Evolutionary conservation across 2,113 vertebrate genomes (phyloP).

Genomic region (Bubalus kerabau): DNA sequence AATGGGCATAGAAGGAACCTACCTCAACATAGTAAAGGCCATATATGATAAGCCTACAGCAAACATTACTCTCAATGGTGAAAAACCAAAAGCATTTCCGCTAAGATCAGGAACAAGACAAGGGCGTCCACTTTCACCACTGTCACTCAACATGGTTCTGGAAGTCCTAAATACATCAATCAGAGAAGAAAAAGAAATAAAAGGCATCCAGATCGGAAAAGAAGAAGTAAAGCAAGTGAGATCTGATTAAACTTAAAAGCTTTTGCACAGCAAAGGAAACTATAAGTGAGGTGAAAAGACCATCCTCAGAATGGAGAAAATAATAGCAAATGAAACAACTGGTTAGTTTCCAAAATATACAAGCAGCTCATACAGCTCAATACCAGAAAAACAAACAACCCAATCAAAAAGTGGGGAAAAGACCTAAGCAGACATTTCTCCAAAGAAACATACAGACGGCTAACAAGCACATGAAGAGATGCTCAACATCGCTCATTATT

Average conservation of each 20-base stretch:
- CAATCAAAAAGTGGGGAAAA: not conserved
- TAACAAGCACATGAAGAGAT: not conserved
- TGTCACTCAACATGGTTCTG: not conserved
- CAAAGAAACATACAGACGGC: not conserved
- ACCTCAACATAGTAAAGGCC: not conserved
- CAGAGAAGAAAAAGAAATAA: not conserved
- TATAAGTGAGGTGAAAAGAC: not conserved
- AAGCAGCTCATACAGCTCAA: not conserved
- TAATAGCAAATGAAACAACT: not conserved
- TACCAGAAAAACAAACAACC: not conserved
- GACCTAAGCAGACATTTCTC: not conserved
- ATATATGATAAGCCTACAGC: not conserved
- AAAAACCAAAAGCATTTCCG: accelerated
- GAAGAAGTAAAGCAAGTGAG: not conserved
- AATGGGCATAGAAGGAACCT: not conserved
- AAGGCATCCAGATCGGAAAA: not conserved
- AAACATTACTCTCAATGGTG: not conserved
- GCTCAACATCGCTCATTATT: not conserved
- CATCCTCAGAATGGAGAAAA: not conserved
- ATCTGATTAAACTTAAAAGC: not conserved
- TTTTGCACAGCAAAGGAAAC: not conserved
- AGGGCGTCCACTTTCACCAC: not conserved
- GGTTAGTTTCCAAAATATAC: not conserved
- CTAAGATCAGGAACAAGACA: not conserved
- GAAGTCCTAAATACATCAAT: not conserved